Conservation (phyloP, 2,113 vertebrate species). For the Sturnus vulgaris region DNA sequence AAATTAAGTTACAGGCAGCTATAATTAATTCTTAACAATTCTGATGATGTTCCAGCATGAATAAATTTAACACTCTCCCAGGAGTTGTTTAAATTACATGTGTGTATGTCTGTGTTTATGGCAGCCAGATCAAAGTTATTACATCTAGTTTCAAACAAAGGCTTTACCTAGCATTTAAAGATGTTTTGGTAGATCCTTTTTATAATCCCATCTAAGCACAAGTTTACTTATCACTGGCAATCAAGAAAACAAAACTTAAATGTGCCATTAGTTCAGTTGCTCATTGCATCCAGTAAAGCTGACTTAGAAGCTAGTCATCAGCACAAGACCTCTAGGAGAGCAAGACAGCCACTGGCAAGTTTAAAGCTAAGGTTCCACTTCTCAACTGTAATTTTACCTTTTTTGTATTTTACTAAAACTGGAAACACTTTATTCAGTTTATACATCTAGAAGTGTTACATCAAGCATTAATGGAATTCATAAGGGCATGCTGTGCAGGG, state of each 20-base stretch:
- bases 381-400: not conserved
- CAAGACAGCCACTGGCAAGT: not conserved
- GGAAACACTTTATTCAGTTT: not conserved
- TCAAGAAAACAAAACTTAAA: not conserved
- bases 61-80: not conserved
- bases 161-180: not conserved
- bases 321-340: not conserved
- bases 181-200: not conserved
- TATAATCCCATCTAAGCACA: not conserved
- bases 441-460: not conserved
- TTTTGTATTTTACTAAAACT: not conserved
- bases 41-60: not conserved
- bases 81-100: not conserved
- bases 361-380: not conserved
- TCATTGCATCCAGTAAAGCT: not conserved
- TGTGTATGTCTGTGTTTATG: not conserved
- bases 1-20: not conserved
- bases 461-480: not conserved
- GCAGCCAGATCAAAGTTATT: not conserved
- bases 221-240: not conserved
- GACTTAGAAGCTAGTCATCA: not conserved
- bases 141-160: not conserved
- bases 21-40: not conserved
- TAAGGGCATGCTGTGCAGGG: not conserved
- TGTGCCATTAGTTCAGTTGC: not conserved